These are phyloP conservation scores for Volucella zonaria DNA, from an alignment of 2,888 invertebrate species.

Conservation along the genomic window DNA sequence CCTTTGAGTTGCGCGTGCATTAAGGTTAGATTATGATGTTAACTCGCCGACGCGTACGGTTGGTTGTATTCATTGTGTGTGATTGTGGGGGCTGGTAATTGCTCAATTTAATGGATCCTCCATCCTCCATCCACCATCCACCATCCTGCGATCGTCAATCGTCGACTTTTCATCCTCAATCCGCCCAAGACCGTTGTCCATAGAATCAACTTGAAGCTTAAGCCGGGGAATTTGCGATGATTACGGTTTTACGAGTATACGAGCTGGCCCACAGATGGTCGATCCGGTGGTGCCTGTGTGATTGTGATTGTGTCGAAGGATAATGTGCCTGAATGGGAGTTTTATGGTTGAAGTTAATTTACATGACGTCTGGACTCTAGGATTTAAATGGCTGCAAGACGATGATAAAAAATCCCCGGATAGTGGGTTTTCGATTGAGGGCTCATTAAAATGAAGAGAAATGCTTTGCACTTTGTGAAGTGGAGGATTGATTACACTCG, in stretches of 20 bases:
- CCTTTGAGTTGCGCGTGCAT: constrained; percentile 69
- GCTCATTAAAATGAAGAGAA: constrained; percentile 42
- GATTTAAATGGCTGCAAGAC: constrained; percentile 47
- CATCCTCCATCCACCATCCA: no score
- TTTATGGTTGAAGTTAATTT: constrained; percentile 64
- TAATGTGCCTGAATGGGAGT: constrained; percentile 65
- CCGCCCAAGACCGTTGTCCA: neutral
- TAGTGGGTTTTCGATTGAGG: constrained; percentile 35
- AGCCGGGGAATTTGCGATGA: constrained; percentile 65
- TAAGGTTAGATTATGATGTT: constrained; percentile 74
- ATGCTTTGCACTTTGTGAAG: constrained; percentile 29
- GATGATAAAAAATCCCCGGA: constrained; percentile 57
- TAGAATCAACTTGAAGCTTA: constrained; percentile 65
- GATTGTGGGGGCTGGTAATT: constrained; percentile 74
- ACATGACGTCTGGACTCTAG: constrained; percentile 51
- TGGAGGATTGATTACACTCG: constrained; percentile 49
- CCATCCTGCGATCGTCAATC: no score
- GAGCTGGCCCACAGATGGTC: constrained; percentile 36
- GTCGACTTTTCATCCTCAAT: no score
- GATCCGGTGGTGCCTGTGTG: constrained; percentile 1
- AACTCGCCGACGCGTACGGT: constrained; percentile 69
- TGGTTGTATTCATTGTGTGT: constrained; percentile 63
- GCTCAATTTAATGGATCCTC: constrained; percentile 73
- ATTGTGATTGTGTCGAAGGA: neutral
- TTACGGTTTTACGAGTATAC: constrained; percentile 60